Evolutionary conservation across 1,140 invertebrate genomes (phyloP).

Genomic region (Pogonomyrmex californicus): DNA sequence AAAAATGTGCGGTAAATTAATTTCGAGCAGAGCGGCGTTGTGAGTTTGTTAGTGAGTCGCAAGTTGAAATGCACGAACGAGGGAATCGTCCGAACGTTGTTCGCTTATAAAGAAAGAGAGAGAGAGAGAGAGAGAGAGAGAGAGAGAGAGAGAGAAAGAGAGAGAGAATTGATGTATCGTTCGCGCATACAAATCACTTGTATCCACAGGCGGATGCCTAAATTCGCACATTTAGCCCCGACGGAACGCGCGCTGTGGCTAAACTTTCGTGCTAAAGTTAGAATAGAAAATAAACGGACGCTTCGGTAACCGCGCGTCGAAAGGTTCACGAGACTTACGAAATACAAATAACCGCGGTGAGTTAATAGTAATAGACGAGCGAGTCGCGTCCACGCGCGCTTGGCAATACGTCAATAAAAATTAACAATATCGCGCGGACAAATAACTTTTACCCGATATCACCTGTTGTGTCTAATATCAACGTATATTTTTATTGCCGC

Average conservation of each 20-base stretch:
- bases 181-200: conserved; percentile 19
- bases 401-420: conserved; percentile 11
- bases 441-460: neutral
- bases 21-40: neutral
- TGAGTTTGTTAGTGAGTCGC: neutral
- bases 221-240: conserved; percentile 55
- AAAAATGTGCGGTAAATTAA: conserved; percentile 14
- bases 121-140: neutral
- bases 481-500: neutral
- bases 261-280: conserved; percentile 62
- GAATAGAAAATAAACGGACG: conserved; percentile 60
- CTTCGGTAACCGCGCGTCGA: conserved; percentile 60
- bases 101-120: neutral
- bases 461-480: neutral
- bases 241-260: conserved; percentile 39
- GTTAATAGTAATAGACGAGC: conserved; percentile 50
- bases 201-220: conserved; percentile 28
- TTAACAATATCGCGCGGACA: conserved; percentile 27
- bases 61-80: neutral
- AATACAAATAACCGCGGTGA: conserved; percentile 54
- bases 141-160: neutral
- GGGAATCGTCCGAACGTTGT: neutral
- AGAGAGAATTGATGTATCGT: neutral
- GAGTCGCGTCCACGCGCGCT: neutral
- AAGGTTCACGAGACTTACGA: conserved; percentile 60